Conservation (phyloP, 2,888 invertebrate genomes). For the Macaria liturata region DNA sequence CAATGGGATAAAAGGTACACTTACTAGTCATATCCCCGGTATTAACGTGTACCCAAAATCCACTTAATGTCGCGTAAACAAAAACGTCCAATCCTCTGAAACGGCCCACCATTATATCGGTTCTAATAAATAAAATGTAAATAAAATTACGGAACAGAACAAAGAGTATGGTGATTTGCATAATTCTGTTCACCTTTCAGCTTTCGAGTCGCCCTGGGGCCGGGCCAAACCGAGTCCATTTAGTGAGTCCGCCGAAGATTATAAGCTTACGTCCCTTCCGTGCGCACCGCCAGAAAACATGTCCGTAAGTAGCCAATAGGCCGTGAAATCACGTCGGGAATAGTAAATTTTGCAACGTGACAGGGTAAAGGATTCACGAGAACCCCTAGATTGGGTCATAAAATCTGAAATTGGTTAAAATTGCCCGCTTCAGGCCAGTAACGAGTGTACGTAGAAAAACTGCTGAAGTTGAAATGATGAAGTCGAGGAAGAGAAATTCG, state of each 20-base stretch:
- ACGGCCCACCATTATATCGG: conserved; percentile 61
- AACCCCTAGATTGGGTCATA: conserved; percentile 19
- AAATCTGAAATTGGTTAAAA: conserved; percentile 22
- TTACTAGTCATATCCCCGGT: conserved; percentile 26
- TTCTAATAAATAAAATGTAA: conserved; percentile 77
- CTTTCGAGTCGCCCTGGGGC: conserved; percentile 67
- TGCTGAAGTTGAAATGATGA: conserved; percentile 3
- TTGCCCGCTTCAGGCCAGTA: conserved; percentile 3
- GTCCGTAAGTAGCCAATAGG: conserved; percentile 32
- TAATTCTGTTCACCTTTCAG: conserved; percentile 79
- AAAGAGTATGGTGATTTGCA: conserved; percentile 79
- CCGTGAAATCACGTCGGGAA: conserved; percentile 31
- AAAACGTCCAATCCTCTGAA: conserved; percentile 49
- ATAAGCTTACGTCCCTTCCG: conserved; percentile 64
- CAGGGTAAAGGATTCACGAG: conserved; percentile 28
- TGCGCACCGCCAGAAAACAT: conserved; percentile 33
- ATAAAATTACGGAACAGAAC: conserved; percentile 69
- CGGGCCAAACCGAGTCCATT: conserved; percentile 74
- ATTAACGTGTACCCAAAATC: conserved; percentile 43
- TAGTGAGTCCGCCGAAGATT: conserved; percentile 65
- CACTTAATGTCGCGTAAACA: conserved; percentile 53
- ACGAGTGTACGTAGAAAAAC: conserved; percentile 1
- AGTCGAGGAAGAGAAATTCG: not conserved
- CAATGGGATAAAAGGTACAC: conserved; percentile 9
- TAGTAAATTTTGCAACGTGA: conserved; percentile 31